Base-by-base conservation (phyloP, 2,113 vertebrate genomes). In the Tautogolabrus adspersus region DNA sequence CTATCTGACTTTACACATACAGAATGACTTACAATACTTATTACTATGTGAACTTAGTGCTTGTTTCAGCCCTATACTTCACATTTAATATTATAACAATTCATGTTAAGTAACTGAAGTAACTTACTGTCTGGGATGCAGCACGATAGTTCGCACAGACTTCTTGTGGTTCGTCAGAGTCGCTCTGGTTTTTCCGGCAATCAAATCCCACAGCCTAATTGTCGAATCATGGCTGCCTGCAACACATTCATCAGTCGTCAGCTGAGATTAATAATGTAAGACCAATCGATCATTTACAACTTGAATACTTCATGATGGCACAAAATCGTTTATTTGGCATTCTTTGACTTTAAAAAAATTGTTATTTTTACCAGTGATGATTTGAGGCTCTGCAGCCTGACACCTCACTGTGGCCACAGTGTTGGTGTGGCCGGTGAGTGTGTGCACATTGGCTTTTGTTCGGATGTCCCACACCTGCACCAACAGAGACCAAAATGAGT, bases 81-180 rank as follows among this genome's bases (percentile, higher is more conserved):
- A 40, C 10, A 40, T 40, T 40, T 40, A 1, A 40, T 8, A 42
- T 11, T 42, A 42, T 3, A 47, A 47, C 11, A 2, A 10, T 18
- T 49, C 3, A 49, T 9, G 19, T n/a, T 52, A 2, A 19, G 49
- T n/a, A 19, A 21, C 49, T 52, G 49, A 52, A 15, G 47, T 2
- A 19, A 38, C 97, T 95, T 93, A 99, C 98, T 97, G 98, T 89
- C 95, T 94, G 62, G 98, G 98, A 83, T 99, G 98, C 64, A 97
- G 83, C 79, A 97, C 96, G 66, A 99, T 89, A 30, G 96, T 96
- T 85, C 98, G 91, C 66, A 99, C 97, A 15, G 98, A 99, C 72
- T 99, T 99, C 93, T 99, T 99, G 90, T 99, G 98, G 89, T 99
- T 99, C 55, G 98, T 99, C 86, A 99, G 92, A 9, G 98, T 99